phyloP scores from a whole-genome alignment of 2,113 vertebrate species.

The Etia nguti region DNA sequence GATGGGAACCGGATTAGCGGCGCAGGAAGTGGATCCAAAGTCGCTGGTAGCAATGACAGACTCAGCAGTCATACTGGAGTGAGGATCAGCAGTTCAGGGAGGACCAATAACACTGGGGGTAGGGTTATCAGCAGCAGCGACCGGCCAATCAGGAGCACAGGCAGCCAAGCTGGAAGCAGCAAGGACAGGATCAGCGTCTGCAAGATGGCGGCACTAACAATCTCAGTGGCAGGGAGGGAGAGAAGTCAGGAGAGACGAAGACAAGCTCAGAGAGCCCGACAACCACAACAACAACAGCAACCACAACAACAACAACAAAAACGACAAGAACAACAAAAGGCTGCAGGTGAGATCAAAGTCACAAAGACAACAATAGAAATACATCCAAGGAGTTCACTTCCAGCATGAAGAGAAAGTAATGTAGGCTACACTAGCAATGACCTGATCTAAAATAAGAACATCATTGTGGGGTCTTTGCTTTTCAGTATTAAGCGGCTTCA shows the following conservation, averaged over 20 bases:
- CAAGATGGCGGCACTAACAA: slow-evolving; percentile 47
- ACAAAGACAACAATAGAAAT: background rate
- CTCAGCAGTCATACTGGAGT: background rate
- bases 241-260: background rate
- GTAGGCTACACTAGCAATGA: background rate
- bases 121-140: slow-evolving; percentile 38
- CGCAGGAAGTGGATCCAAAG: background rate
- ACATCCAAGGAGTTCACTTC: background rate
- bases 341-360: background rate
- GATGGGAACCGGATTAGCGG: background rate
- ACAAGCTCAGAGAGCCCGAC: background rate
- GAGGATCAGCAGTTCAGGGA: background rate
- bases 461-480: background rate
- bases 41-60: background rate
- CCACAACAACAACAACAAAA: background rate
- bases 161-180: slow-evolving; percentile 4
- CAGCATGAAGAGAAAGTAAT: background rate
- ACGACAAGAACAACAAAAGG: background rate
- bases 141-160: slow-evolving; percentile 7
- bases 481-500: background rate
- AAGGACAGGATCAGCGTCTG: slow-evolving; percentile 53
- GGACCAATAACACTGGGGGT: background rate
- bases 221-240: slow-evolving; percentile 33
- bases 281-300: background rate
- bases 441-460: background rate